phyloP scores from a whole-genome alignment of 2,113 vertebrate genomes.

The Embiotoca jacksoni region DNA sequence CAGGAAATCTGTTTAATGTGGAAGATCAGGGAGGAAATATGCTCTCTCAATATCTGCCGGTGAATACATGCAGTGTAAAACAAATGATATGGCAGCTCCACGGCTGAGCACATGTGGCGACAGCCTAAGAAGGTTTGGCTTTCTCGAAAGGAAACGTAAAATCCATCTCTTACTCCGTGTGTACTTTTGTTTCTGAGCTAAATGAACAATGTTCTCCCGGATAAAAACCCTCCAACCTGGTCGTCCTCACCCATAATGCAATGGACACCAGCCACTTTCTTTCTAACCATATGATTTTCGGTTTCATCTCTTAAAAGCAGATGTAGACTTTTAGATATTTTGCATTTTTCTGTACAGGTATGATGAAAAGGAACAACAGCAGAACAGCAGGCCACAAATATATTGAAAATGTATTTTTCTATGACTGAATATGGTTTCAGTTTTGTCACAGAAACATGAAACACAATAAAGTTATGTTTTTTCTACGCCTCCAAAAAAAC shows the following conservation, averaged over 20 bases:
- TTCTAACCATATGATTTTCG: neutral
- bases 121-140: slow-evolving; percentile 47
- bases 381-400: neutral
- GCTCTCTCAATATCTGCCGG: slow-evolving; percentile 42
- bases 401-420: neutral
- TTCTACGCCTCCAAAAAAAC: no score
- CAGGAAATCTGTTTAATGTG: slow-evolving; percentile 75
- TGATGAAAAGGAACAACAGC: neutral
- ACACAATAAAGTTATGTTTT: neutral
- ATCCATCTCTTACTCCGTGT: slow-evolving; percentile 36
- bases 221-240: slow-evolving; percentile 28
- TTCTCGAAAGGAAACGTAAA: slow-evolving; percentile 54
- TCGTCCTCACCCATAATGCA: neutral
- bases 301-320: slow-evolving; percentile 4
- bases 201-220: slow-evolving; percentile 35
- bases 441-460: neutral
- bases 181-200: slow-evolving; percentile 39
- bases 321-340: neutral
- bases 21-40: slow-evolving; percentile 70
- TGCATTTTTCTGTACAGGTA: neutral
- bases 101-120: slow-evolving; percentile 55
- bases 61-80: slow-evolving; percentile 51
- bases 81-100: slow-evolving; percentile 60
- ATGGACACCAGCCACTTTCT: neutral
- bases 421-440: neutral